Evolutionary conservation across 2,888 invertebrate species (phyloP), one percentile per base, ranked within the genome.

Genomic region (Pseudoips prasinana): DNA sequence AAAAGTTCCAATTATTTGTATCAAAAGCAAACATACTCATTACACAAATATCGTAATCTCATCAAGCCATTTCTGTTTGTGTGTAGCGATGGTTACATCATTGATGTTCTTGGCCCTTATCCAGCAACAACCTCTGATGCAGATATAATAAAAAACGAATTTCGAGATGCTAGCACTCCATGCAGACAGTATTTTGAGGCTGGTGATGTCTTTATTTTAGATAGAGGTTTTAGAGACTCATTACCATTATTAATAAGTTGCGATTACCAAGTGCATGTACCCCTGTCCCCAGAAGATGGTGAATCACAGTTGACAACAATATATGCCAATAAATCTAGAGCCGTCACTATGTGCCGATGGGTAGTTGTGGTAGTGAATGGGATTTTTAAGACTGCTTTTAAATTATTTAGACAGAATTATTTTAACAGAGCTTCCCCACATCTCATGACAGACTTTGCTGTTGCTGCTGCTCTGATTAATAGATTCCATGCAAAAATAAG

Each of bases 101-200:
- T 38, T 5, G 30, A 39, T 30, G 14, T 23, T 10, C 3, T 27
- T 2, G 29, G 35, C 8, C 36, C 39, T 1, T 36, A 31, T 24
- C 19, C 29, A 10, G 35, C 39, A n/a, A 39, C 39, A 20, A 39
- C 30, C 0, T 23, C 35, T 7, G 36, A 39, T 8, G 30, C 39
- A 7, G 26, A 24, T 7, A 39, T 39, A 1, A 36, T 39, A 2
- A 29, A 20, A 2, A 11, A 34, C 8, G 10, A 29, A n/a, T 30
- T 34, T 31, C 4, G 7, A n/a, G 4, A 8, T 22, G 28, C 26
- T 23, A 14, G 8, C 6, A 19, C 7, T 14, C n/a, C 30, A 8
- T 17, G 4, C 8, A 7, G 19, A 1, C 18, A 9, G 22, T 39
- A 19, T 18, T 27, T 39, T 8, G 23, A 39, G 19, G 0, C 19